Base-by-base conservation (phyloP, 2,113 vertebrate species). In the Sinocyclocheilus anshuiensis region DNA sequence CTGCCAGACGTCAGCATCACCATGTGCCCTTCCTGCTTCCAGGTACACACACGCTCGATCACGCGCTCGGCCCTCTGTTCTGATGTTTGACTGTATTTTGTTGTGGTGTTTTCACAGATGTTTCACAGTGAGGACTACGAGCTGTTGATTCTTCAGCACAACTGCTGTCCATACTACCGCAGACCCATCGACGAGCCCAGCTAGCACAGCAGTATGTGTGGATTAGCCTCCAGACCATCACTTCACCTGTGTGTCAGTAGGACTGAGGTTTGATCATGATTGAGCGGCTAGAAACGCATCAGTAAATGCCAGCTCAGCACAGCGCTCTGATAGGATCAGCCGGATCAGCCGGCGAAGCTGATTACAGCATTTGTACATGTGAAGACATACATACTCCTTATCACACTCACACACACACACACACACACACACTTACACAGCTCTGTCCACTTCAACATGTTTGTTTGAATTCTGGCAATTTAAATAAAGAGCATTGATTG, bases 91-190 rank as follows among this genome's bases (percentile, higher is more conserved):
- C 9, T n/a, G 42, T 1, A 22, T n/a, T 55, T 10, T 59, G 16
- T 26, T 69, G 29, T 86, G 42, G 13, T 57, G 24, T 63, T 29
- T 42, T 67, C 81, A 20, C 88, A 99, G 98, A 99, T 99, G 98
- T 99, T 99, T 89, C 97, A 99, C 93, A 97, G 97, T 20, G 98
- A 99, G 93, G 98, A 99, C 91, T 99, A 99, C 1, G 98, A 99
- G 91, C 96, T 98, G 15, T 94, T 99, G 24, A 93, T 99, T 76
- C 97, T 99, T 1, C 97, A 99, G 91, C 96, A 98, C 91, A 97
- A 96, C 90, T 96, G 98, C 88, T 99, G 98, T 88, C 98, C 98
- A 0, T 99, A 98, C 93, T 99, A 98, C 88, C 96, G 97, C 9
- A 89, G 97, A 89, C 96, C 92, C 82, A 95, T 95, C n/a, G 96